A percentile compares a stretch with the other conserved stretches of the same genome.
Evolutionary conservation across 2,797 vertebrate genomes (phyloP).

Genomic region (Triplophysa yarkandensis): DNA sequence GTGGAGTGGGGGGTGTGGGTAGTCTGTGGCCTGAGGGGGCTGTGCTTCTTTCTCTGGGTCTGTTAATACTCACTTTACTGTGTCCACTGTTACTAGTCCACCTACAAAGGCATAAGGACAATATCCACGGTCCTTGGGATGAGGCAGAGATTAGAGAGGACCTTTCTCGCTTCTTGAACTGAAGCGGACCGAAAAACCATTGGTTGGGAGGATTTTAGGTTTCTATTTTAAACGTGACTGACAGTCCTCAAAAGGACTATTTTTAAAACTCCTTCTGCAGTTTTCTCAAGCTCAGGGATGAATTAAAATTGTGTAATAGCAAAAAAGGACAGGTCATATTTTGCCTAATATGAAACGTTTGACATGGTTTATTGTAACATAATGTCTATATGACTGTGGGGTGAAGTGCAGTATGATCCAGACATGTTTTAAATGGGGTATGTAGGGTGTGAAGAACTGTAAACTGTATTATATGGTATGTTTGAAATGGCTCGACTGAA

Average conservation of each 20-base stretch:
- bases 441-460: not conserved
- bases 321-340: not conserved
- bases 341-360: not conserved
- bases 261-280: not conserved
- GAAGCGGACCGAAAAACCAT: constrained; percentile 45
- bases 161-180: constrained; percentile 81
- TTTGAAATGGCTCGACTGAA: too few species aligned
- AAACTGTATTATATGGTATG: constrained; percentile 11
- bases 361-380: not conserved
- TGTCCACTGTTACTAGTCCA: constrained; percentile 89
- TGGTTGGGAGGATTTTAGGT: not conserved
- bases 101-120: constrained; percentile 94
- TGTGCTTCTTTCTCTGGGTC: constrained; percentile 79
- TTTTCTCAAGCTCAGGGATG: constrained; percentile 20
- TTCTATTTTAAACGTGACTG: not conserved
- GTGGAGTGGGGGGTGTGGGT: constrained; percentile 77
- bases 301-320: not conserved
- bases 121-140: constrained; percentile 97
- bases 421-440: not conserved
- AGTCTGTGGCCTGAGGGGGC: constrained; percentile 82
- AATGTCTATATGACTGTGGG: not conserved
- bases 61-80: constrained; percentile 81
- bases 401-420: not conserved
- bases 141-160: constrained; percentile 97
- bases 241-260: not conserved